These are phyloP conservation scores for Drosophila lowei DNA, from an alignment of 1,140 invertebrate species.

Conservation along the genomic window DNA sequence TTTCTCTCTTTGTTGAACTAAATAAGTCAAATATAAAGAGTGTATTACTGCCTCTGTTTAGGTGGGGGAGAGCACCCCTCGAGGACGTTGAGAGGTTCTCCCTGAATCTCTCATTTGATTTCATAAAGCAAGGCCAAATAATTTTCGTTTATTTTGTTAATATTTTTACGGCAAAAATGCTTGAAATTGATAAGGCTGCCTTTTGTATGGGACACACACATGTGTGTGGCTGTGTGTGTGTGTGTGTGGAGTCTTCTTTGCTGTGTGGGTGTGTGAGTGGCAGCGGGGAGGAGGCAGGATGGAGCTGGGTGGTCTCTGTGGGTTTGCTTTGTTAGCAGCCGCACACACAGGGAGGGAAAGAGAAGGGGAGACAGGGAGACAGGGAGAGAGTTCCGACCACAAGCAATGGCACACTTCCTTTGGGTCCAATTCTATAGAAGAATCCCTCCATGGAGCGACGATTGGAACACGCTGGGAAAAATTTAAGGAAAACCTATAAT, in stretches of 20 bases:
- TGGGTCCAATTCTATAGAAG: too few relatives aligned
- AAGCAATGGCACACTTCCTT: not conserved
- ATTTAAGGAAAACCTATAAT: too few relatives aligned
- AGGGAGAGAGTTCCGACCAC: too few relatives aligned
- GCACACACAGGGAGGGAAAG: constrained; percentile 4
- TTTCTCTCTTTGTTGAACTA: constrained; percentile 51
- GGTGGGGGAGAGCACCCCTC: not conserved
- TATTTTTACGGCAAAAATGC: constrained; percentile 71
- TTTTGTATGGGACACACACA: constrained; percentile 17
- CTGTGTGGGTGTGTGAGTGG: constrained; percentile 10
- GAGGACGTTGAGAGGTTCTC: constrained; percentile 13
- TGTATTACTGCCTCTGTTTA: constrained; percentile 15
- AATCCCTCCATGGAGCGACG: too few relatives aligned
- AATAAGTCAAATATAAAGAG: constrained; percentile 73
- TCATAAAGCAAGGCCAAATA: constrained; percentile 45
- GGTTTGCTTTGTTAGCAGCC: constrained; percentile 63
- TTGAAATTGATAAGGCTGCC: constrained; percentile 76
- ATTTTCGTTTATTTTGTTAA: constrained; percentile 44
- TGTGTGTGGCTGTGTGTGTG: constrained; percentile 7
- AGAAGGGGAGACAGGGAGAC: not conserved
- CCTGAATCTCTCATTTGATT: constrained; percentile 14
- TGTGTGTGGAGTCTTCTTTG: constrained; percentile 13
- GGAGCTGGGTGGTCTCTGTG: constrained; percentile 2
- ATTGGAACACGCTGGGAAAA: too few relatives aligned
- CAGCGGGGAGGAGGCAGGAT: not conserved